These are phyloP conservation scores for Peromyscus aztecus DNA, from an alignment of 2,797 vertebrate species.

Conservation along the genomic window DNA sequence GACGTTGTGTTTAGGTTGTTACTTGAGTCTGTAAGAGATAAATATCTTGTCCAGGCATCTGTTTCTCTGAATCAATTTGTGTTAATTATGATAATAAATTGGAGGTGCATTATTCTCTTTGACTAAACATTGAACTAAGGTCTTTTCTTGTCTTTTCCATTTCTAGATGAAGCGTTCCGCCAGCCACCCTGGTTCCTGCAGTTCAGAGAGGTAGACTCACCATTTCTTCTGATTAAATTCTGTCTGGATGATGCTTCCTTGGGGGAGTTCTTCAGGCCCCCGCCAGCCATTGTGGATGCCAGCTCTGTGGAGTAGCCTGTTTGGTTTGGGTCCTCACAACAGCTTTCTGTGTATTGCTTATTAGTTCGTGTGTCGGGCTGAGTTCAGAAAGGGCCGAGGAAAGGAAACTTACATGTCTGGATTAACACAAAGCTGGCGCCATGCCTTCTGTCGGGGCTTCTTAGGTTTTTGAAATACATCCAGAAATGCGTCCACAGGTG, in stretches of 20 bases:
- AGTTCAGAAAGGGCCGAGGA: neutral
- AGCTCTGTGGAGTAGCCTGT: neutral
- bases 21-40: conserved; percentile 25
- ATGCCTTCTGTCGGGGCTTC: neutral
- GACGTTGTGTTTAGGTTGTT: conserved; percentile 18
- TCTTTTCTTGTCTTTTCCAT: conserved; percentile 73
- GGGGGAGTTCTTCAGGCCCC: neutral
- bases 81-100: neutral
- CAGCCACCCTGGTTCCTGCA: conserved; percentile 95
- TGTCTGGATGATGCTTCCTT: neutral
- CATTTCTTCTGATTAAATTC: conserved; percentile 15
- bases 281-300: neutral
- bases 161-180: conserved; percentile 95
- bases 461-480: conserved; percentile 36
- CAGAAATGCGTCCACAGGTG: neutral
- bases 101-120: conserved; percentile 54
- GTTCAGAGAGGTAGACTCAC: conserved; percentile 93
- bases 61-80: conserved; percentile 55
- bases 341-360: neutral
- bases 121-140: conserved; percentile 59
- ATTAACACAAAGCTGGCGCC: neutral
- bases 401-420: conserved; percentile 31
- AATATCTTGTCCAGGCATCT: neutral
- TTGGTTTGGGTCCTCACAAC: neutral
- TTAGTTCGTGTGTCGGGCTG: neutral